Conservation (phyloP, 2,113 vertebrate species). For the Tamias sibiricus region DNA sequence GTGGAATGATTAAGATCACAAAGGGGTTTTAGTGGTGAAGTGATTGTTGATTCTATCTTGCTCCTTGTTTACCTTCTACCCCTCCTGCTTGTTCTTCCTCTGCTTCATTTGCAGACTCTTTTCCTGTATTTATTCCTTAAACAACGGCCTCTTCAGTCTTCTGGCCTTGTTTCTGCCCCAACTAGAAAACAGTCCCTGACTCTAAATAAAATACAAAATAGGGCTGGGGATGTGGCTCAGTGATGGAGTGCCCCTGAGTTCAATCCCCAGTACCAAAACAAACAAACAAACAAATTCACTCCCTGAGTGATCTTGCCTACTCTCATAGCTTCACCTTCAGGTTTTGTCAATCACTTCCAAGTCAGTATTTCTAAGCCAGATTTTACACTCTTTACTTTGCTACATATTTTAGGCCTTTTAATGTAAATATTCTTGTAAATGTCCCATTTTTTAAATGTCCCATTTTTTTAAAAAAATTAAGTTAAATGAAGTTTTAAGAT, state of each 20-base stretch:
- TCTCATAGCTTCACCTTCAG: neutral
- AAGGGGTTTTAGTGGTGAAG: neutral
- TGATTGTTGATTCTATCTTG: neutral
- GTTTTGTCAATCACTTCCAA: neutral
- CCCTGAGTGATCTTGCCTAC: neutral
- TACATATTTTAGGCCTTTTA: neutral
- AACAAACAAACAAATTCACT: neutral
- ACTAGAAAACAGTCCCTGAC: neutral
- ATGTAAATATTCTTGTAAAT: neutral
- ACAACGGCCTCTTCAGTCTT: neutral
- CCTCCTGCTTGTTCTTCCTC: neutral
- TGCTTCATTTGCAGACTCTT: neutral
- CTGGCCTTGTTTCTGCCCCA: neutral
- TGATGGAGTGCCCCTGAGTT: too few species aligned
- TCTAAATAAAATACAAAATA: too few species aligned
- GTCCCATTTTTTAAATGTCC: neutral
- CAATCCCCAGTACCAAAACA: too few species aligned
- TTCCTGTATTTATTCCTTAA: neutral
- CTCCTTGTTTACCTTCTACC: neutral
- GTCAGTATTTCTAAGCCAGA: neutral
- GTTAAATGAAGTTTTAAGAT: neutral
- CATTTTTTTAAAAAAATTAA: neutral
- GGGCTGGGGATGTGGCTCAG: too few species aligned
- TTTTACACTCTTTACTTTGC: neutral
- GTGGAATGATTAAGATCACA: constrained; percentile 9